Percentiles rank a stretch among this genome's conserved stretches.
Evolutionary conservation across 2,113 vertebrate species (phyloP).

Genomic region (Hoplias malabaricus): DNA sequence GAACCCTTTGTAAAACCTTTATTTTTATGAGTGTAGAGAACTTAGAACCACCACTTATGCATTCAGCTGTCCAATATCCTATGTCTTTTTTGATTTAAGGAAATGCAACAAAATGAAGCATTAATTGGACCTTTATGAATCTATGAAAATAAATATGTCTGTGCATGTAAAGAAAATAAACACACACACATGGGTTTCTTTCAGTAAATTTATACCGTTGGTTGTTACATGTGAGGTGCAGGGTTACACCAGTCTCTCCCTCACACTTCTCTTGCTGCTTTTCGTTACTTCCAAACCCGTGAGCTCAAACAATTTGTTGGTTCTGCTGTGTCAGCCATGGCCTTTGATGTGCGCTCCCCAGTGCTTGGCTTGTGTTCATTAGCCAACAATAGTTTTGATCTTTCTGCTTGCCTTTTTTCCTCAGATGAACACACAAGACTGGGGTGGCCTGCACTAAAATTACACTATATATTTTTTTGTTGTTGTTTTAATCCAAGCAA

Average conservation of each 20-base stretch:
- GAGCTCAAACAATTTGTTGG: conserved; percentile 70
- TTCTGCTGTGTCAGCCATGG: conserved; percentile 66
- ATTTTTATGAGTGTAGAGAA: too few relatives aligned
- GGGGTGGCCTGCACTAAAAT: not conserved
- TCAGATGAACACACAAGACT: conserved; percentile 14
- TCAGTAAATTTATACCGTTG: too few relatives aligned
- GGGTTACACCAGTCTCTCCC: conserved; percentile 7
- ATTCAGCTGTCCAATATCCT: too few relatives aligned
- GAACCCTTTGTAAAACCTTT: too few relatives aligned
- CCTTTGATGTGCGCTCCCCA: conserved; percentile 69
- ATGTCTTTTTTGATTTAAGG: too few relatives aligned
- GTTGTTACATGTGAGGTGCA: not conserved
- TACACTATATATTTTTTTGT: not conserved
- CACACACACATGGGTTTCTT: too few relatives aligned
- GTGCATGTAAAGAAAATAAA: too few relatives aligned
- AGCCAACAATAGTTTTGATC: conserved; percentile 61
- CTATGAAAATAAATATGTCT: too few relatives aligned
- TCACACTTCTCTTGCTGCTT: conserved; percentile 63
- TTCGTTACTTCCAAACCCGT: conserved; percentile 72
- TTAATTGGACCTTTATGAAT: too few relatives aligned
- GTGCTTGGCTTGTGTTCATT: conserved; percentile 61
- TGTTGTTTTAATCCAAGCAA: conserved; percentile 18
- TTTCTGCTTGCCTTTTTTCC: conserved; percentile 28
- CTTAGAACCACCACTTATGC: too few relatives aligned
- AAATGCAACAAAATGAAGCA: too few relatives aligned